Conservation (phyloP, 2,888 invertebrate species). For the Gisinianus flammeolus region DNA sequence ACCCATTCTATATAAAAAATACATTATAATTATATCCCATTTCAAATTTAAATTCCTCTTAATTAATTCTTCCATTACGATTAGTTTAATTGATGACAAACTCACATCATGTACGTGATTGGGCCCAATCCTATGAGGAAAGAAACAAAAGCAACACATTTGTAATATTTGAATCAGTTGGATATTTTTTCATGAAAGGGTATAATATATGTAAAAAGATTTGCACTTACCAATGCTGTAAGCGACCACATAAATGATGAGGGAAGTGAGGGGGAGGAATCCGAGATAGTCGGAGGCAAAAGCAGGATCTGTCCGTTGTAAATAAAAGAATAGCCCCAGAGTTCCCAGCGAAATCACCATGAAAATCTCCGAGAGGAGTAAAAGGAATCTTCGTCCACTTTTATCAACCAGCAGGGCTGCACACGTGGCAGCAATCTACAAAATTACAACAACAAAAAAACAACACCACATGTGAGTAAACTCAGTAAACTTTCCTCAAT, state of each 20-base stretch:
- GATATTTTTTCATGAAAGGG: not conserved
- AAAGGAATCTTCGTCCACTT: slow-evolving; percentile 69
- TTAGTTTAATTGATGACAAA: no score
- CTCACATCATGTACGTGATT: slow-evolving; percentile 39
- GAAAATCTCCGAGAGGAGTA: slow-evolving; percentile 68
- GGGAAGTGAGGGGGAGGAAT: slow-evolving; percentile 68
- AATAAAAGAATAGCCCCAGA: slow-evolving; percentile 68
- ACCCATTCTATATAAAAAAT: slow-evolving; percentile 43
- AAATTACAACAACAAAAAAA: not conserved
- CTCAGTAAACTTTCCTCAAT: not conserved
- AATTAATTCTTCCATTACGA: not conserved
- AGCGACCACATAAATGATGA: slow-evolving; percentile 69
- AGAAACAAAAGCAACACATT: not conserved
- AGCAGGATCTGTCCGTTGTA: slow-evolving; percentile 64
- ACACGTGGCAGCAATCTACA: slow-evolving; percentile 64
- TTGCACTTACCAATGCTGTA: slow-evolving; percentile 60
- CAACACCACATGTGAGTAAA: not conserved
- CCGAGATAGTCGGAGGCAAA: slow-evolving; percentile 65
- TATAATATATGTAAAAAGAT: not conserved
- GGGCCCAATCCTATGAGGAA: slow-evolving; percentile 29
- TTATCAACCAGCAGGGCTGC: slow-evolving; percentile 69
- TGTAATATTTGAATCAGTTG: not conserved
- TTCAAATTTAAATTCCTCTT: not conserved
- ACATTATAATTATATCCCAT: not conserved
- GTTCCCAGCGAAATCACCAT: slow-evolving; percentile 66